Evolutionary conservation across 2,888 invertebrate genomes (phyloP).

Genomic region (Mesoligia furuncula): DNA sequence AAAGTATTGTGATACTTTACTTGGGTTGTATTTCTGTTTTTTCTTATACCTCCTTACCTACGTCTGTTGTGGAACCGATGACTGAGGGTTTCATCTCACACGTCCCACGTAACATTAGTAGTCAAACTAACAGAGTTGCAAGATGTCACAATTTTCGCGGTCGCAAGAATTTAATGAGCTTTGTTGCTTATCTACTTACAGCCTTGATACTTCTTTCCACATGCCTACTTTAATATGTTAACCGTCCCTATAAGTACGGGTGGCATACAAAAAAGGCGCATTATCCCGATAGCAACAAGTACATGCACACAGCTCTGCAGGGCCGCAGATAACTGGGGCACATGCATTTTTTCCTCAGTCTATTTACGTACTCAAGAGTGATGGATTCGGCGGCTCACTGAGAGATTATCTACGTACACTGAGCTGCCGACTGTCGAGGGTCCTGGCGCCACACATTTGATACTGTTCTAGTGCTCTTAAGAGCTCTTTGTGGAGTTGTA

Average conservation of each 20-base stretch:
- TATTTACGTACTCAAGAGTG: constrained; percentile 80
- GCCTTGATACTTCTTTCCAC: not conserved
- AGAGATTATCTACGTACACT: constrained; percentile 71
- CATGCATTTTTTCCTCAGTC: constrained; percentile 83
- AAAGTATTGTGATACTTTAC: constrained; percentile 35
- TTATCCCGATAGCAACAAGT: constrained; percentile 71
- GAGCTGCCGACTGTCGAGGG: constrained; percentile 68
- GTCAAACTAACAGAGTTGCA: not conserved
- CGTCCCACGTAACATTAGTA: constrained; percentile 17
- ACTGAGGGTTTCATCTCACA: constrained; percentile 38
- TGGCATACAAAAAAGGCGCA: constrained; percentile 67
- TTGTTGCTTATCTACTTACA: not conserved
- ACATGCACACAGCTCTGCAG: constrained; percentile 41
- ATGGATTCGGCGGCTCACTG: constrained; percentile 77
- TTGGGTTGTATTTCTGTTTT: constrained; percentile 21
- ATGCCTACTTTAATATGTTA: constrained; percentile 15
- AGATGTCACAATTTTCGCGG: constrained; percentile 4
- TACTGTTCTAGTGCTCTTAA: constrained; percentile 67
- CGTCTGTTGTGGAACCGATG: constrained; percentile 16
- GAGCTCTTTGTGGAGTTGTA: constrained; percentile 66
- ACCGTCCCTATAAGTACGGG: constrained; percentile 17
- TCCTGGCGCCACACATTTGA: constrained; percentile 80
- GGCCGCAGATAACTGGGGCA: constrained; percentile 77
- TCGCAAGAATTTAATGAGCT: not conserved
- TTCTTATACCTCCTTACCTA: not conserved